Conservation (phyloP, 2,113 vertebrate species). For the Xenopus laevis region DNA sequence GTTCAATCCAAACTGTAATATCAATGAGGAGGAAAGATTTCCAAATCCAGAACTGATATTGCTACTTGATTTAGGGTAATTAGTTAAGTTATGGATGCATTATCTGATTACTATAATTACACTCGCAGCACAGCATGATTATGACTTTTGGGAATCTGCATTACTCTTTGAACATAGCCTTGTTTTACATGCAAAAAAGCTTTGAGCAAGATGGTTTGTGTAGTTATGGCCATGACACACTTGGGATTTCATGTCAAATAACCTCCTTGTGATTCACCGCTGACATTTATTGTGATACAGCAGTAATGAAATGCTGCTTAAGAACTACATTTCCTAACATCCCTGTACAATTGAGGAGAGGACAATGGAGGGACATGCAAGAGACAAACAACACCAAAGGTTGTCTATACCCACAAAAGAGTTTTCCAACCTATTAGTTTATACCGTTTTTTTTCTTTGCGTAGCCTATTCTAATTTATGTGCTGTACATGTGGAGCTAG, state of each 20-base stretch:
- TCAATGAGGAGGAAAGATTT: constrained; percentile 11
- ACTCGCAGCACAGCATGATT: constrained; percentile 37
- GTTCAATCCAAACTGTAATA: constrained; percentile 3
- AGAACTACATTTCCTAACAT: too few species aligned
- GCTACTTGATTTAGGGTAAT: constrained; percentile 42
- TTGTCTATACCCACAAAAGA: too few species aligned
- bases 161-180: constrained; percentile 31
- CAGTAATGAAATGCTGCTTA: too few species aligned
- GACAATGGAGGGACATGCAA: too few species aligned
- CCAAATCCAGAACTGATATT: constrained; percentile 33
- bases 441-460: too few species aligned
- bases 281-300: too few species aligned
- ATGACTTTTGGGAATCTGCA: constrained; percentile 39
- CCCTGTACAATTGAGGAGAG: too few species aligned
- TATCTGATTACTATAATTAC: constrained; percentile 45
- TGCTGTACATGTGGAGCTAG: too few species aligned
- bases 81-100: constrained; percentile 42
- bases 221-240: background rate
- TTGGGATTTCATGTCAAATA: background rate
- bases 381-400: too few species aligned
- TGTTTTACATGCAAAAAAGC: constrained; percentile 16
- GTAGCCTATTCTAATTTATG: too few species aligned
- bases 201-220: constrained; percentile 14
- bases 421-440: too few species aligned
- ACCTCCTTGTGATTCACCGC: background rate